These are phyloP conservation scores for Nymphalis urticae DNA, from an alignment of 2,888 invertebrate genomes.

Conservation along the genomic window DNA sequence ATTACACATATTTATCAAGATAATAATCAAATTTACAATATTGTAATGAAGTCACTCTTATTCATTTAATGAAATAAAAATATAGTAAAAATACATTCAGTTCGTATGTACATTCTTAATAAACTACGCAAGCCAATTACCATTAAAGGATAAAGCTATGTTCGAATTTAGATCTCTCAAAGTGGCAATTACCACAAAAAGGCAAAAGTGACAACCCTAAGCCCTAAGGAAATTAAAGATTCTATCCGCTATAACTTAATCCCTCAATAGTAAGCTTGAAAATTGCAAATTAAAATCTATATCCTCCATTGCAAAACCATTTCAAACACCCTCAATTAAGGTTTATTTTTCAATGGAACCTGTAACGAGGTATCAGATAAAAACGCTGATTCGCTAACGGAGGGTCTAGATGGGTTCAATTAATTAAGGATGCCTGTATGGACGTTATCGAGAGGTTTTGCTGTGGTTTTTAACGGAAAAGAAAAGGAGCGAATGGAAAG, in stretches of 20 bases:
- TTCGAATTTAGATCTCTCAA: slow-evolving; percentile 42
- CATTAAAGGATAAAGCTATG: background rate
- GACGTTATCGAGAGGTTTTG: slow-evolving; percentile 53
- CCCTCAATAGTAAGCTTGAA: slow-evolving; percentile 73
- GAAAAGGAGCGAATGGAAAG: slow-evolving; percentile 6
- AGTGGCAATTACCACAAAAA: slow-evolving; percentile 57
- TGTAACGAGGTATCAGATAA: slow-evolving; percentile 54
- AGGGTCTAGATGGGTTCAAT: slow-evolving; percentile 69
- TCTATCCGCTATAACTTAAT: slow-evolving; percentile 77
- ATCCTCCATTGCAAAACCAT: slow-evolving; percentile 7
- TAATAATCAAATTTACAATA: too few relatives aligned
- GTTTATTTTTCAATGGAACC: slow-evolving; percentile 15
- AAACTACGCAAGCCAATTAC: slow-evolving; percentile 25
- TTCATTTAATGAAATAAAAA: too few relatives aligned
- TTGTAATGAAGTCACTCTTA: too few relatives aligned
- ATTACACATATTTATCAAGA: too few relatives aligned
- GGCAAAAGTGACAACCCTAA: slow-evolving; percentile 56
- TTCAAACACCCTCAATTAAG: slow-evolving; percentile 16
- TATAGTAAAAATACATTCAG: too few relatives aligned
- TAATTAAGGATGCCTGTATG: slow-evolving; percentile 68
- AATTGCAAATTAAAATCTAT: slow-evolving; percentile 74
- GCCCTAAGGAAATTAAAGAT: slow-evolving; percentile 79
- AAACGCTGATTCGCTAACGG: slow-evolving; percentile 65
- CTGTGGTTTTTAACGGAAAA: slow-evolving; percentile 27
- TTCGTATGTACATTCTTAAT: background rate